Evolutionary conservation across 2,113 vertebrate genomes (phyloP).

Genomic region (Odobenus rosmarus): DNA sequence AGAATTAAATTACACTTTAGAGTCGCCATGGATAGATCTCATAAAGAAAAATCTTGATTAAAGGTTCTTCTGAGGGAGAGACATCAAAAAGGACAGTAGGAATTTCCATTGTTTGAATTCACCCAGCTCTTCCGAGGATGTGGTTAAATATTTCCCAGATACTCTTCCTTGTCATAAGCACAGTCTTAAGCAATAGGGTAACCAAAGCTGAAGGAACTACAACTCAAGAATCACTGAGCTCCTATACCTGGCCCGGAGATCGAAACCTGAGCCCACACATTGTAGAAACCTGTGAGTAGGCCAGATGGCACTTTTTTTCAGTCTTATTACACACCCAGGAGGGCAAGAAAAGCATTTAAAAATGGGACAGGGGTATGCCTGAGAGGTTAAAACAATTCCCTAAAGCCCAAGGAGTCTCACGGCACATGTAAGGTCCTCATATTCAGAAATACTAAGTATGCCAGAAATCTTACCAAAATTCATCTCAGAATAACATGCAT

Average conservation of each 20-base stretch:
- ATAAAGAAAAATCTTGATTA: slow-evolving; percentile 43
- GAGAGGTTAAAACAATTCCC: not conserved
- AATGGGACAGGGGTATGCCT: not conserved
- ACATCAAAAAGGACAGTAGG: not conserved
- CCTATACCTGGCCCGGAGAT: not conserved
- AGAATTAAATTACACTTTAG: slow-evolving; percentile 53
- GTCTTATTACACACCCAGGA: not conserved
- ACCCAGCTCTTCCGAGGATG: not conserved
- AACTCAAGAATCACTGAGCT: not conserved
- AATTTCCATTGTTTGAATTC: slow-evolving; percentile 14
- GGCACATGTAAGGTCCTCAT: not conserved
- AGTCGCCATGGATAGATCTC: not conserved
- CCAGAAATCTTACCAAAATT: not conserved
- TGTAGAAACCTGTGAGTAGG: not conserved
- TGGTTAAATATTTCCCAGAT: not conserved
- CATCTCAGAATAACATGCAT: not conserved
- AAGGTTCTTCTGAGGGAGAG: not conserved
- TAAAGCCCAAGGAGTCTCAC: not conserved
- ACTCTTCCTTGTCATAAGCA: not conserved
- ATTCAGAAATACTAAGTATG: not conserved
- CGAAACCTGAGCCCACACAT: not conserved
- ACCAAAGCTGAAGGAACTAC: not conserved
- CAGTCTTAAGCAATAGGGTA: not conserved
- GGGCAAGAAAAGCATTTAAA: slow-evolving; percentile 4
- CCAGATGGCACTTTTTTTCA: not conserved